phyloP scores from a whole-genome alignment of 2,113 vertebrate genomes.

The Lynx canadensis region DNA sequence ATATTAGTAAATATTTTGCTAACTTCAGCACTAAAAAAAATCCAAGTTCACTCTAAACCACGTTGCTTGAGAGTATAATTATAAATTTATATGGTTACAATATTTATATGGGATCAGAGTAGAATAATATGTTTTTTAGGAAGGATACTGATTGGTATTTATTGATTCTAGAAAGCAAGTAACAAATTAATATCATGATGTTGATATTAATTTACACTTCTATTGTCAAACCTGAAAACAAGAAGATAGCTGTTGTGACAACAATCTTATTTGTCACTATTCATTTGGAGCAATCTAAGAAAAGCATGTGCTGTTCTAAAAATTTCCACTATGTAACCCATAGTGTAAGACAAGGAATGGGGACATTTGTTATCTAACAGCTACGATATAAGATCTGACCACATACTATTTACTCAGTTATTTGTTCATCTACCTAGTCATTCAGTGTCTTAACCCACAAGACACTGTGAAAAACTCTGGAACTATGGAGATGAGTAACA shows the following conservation, averaged over 20 bases:
- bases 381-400: not conserved
- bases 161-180: not conserved
- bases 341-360: not conserved
- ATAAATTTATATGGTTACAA: not conserved
- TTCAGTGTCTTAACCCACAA: not conserved
- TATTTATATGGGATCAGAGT: not conserved
- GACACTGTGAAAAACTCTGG: not conserved
- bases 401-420: not conserved
- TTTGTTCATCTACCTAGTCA: not conserved
- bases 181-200: not conserved
- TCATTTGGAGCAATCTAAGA: not conserved
- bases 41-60: not conserved
- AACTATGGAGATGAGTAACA: not conserved
- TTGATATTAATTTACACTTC: not conserved
- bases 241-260: not conserved
- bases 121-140: not conserved
- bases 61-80: not conserved
- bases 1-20: conserved; percentile 17
- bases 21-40: not conserved
- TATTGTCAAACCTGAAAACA: not conserved
- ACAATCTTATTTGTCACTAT: not conserved
- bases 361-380: not conserved
- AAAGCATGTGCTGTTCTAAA: not conserved
- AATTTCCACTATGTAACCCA: not conserved
- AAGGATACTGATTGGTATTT: not conserved